Percentiles rank a stretch among this genome's conserved stretches.
phyloP scores from a whole-genome alignment of 2,797 vertebrate genomes.

The Muraenolepis orangiensis region DNA sequence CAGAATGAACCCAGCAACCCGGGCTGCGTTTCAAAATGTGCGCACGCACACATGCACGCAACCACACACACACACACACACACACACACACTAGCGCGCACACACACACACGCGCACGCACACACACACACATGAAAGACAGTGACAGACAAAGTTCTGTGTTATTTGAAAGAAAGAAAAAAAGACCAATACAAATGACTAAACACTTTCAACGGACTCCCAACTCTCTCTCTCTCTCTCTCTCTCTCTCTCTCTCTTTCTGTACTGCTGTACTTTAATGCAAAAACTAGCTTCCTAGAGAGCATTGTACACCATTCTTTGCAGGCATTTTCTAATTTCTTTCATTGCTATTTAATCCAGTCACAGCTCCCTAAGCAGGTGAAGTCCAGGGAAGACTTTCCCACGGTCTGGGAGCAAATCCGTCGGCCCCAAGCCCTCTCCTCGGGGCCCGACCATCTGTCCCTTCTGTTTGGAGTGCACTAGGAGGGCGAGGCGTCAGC shows the following conservation, averaged over 20 bases:
- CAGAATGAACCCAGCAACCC: conserved; percentile 55
- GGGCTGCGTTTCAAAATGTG: conserved; percentile 9
- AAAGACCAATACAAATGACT: conserved; percentile 9
- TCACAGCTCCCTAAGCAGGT: conserved; percentile 74
- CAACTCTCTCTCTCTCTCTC: neutral
- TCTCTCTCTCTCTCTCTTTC: neutral
- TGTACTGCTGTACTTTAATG: neutral
- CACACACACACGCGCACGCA: neutral
- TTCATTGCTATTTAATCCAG: conserved; percentile 71
- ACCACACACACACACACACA: neutral
- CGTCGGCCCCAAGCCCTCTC: conserved; percentile 72
- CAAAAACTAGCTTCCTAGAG: conserved; percentile 2
- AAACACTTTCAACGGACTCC: neutral
- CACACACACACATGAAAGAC: conserved; percentile 3
- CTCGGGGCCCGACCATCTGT: conserved; percentile 79
- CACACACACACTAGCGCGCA: conserved; percentile 3
- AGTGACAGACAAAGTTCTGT: neutral
- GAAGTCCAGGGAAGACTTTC: conserved; percentile 80
- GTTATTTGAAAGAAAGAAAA: neutral
- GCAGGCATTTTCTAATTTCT: conserved; percentile 53
- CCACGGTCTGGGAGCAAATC: conserved; percentile 79
- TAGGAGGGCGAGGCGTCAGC: conserved; percentile 72
- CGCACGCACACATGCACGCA: neutral
- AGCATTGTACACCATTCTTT: conserved; percentile 19
- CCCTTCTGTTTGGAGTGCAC: conserved; percentile 74